A percentile compares a stretch with the other conserved stretches of the same genome.
phyloP scores from a whole-genome alignment of 1,140 invertebrate genomes.

The Zaprionus vittiger region DNA sequence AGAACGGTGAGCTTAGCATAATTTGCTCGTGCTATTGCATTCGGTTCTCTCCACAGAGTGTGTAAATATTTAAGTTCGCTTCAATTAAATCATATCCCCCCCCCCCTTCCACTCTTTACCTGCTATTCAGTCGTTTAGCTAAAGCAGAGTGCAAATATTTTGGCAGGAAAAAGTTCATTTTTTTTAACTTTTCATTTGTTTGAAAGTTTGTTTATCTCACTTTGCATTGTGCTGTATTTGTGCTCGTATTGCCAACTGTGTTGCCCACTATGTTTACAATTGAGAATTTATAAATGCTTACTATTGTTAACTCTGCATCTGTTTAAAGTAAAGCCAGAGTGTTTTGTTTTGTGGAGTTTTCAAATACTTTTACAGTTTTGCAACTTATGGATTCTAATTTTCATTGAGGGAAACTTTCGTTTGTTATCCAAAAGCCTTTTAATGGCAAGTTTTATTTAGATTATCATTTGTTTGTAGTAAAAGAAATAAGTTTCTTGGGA shows the following conservation, averaged over 20 bases:
- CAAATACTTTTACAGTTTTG: neutral
- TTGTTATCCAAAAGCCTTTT: neutral
- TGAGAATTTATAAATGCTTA: neutral
- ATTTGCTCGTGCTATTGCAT: slow-evolving; percentile 39
- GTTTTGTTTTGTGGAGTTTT: neutral
- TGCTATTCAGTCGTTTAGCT: neutral
- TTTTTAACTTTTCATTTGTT: neutral
- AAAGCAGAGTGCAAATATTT: neutral
- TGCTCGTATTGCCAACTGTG: neutral
- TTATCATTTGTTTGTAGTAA: too few species aligned
- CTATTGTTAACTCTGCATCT: neutral
- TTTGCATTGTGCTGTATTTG: neutral
- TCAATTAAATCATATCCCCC: neutral
- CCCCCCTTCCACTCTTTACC: neutral
- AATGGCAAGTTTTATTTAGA: neutral
- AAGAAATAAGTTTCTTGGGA: too few species aligned
- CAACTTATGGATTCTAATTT: neutral
- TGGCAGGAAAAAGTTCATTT: neutral
- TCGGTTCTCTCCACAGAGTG: neutral
- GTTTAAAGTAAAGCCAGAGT: neutral
- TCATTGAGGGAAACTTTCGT: neutral
- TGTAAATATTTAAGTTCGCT: slow-evolving; percentile 40
- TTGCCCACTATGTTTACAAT: neutral
- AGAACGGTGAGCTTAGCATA: slow-evolving; percentile 49
- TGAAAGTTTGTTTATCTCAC: neutral